Evolutionary conservation across 2,113 vertebrate genomes (phyloP).

Genomic region (Erythrocercus mccallii): DNA sequence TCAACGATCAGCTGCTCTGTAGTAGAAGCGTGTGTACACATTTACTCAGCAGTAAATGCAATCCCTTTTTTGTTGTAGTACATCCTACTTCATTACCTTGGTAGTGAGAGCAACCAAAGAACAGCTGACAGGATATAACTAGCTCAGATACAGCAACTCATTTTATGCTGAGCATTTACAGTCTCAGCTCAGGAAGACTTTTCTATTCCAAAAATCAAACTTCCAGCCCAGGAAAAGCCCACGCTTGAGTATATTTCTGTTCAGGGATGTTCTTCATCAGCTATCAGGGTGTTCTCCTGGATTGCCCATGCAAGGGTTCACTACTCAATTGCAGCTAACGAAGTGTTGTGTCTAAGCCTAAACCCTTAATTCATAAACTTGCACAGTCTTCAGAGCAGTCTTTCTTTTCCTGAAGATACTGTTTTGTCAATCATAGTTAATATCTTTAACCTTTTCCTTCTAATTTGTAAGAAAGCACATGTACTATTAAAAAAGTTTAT

Average conservation of each 20-base stretch:
- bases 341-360: neutral
- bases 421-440: neutral
- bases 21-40: neutral
- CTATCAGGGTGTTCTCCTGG: neutral
- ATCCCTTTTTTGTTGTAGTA: neutral
- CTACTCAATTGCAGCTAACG: neutral
- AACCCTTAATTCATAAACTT: neutral
- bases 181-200: neutral
- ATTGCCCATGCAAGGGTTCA: neutral
- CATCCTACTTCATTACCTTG: neutral
- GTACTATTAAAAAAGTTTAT: neutral
- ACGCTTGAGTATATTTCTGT: fast-evolving
- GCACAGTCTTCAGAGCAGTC: neutral
- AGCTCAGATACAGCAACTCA: neutral
- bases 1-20: neutral
- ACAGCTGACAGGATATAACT: neutral
- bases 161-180: neutral
- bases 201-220: neutral
- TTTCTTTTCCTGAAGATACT: neutral
- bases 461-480: neutral
- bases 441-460: neutral
- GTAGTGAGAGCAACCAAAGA: neutral
- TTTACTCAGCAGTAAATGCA: neutral
- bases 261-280: neutral
- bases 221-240: neutral